phyloP scores from a whole-genome alignment of 1,140 invertebrate genomes.

The Vanessa tameamea region DNA sequence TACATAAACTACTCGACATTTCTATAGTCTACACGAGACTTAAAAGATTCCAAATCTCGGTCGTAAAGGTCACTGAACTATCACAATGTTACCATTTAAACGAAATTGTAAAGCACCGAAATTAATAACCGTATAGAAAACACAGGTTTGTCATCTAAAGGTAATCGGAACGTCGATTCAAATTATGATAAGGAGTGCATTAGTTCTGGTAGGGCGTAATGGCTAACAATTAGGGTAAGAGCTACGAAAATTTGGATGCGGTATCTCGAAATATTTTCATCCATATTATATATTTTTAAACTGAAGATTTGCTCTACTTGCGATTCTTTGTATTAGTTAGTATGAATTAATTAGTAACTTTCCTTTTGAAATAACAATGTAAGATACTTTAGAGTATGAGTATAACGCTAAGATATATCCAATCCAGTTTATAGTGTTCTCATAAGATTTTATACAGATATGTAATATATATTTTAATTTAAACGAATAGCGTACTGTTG shows the following conservation, averaged over 20 bases:
- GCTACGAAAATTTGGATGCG: slow-evolving; percentile 29
- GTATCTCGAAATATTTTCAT: slow-evolving; percentile 7
- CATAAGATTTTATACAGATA: too few species aligned
- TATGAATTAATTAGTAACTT: too few species aligned
- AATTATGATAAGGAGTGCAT: slow-evolving; percentile 77
- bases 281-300: background rate
- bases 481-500: too few species aligned
- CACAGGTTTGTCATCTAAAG: slow-evolving; percentile 76
- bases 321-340: too few species aligned
- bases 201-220: slow-evolving; percentile 77
- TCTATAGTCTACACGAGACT: slow-evolving; percentile 9
- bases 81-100: slow-evolving; percentile 49
- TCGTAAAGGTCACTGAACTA: slow-evolving; percentile 45
- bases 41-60: slow-evolving; percentile 16
- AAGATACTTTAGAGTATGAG: too few species aligned
- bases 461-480: too few species aligned
- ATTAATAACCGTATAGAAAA: slow-evolving; percentile 78
- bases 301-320: too few species aligned
- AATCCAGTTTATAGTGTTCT: too few species aligned
- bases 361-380: too few species aligned
- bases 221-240: slow-evolving; percentile 41
- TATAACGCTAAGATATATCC: too few species aligned
- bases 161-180: slow-evolving; percentile 74
- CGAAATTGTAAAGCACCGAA: slow-evolving; percentile 57
- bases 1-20: slow-evolving; percentile 5